Conservation (phyloP, 64 coral and sea anemone genomes). For the Porites lutea region DNA sequence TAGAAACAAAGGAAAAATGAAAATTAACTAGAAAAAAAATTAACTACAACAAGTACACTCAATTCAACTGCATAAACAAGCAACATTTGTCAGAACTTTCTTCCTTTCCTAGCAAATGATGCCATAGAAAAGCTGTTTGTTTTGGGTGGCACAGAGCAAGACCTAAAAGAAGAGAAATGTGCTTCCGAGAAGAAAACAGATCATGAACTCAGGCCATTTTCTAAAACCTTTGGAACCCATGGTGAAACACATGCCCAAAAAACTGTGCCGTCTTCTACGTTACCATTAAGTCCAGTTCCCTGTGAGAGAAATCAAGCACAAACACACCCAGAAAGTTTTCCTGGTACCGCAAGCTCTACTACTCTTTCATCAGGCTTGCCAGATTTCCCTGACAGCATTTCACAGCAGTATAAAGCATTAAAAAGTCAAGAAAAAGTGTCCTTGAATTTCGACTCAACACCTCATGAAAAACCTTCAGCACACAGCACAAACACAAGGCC, state of each 20-base stretch:
- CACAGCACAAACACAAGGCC: not conserved
- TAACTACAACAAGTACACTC: no score
- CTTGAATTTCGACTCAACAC: not conserved
- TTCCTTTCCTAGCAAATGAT: slow-evolving; percentile 71
- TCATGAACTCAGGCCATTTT: no score
- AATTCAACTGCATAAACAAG: no score
- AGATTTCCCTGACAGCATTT: slow-evolving; percentile 38
- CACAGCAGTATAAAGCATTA: slow-evolving; percentile 5
- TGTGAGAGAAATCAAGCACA: not conserved
- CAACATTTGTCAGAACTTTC: not conserved
- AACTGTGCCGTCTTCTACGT: not conserved
- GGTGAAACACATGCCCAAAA: not conserved
- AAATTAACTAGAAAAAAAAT: no score
- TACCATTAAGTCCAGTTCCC: not conserved
- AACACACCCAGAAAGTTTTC: no score
- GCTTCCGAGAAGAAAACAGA: not conserved
- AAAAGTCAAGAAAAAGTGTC: not conserved
- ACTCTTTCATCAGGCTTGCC: not conserved
- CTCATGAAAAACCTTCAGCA: not conserved
- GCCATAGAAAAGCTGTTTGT: slow-evolving; percentile 86
- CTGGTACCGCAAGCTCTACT: not conserved
- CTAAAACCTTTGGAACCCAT: not conserved
- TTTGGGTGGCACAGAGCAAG: slow-evolving; percentile 48
- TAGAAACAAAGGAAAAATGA: no score
- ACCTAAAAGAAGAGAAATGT: not conserved